Evolutionary conservation across 2,797 vertebrate genomes (phyloP), one percentile per base, ranked within the genome.

Genomic region (Taeniopygia guttata): DNA sequence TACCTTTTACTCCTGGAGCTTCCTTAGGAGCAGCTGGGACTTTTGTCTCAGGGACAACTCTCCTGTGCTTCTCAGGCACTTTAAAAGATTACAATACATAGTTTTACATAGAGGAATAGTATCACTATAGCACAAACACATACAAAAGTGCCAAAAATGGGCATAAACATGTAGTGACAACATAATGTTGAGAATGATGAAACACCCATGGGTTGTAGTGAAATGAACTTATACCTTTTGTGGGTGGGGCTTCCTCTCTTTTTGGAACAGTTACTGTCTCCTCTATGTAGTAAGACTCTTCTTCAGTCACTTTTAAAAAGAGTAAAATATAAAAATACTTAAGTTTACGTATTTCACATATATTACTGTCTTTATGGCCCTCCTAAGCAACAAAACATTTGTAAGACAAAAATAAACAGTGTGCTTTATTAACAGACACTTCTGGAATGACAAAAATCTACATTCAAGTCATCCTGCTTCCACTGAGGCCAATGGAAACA

Each of bases 61-160:
- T 98, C 97, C 96, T 98, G 95, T 96, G 94, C 48, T 96, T 97
- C 94, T 98, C 97, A 64, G 95, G 91, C 96, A 98, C 98, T 99
- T 98, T 60, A 97, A 97, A 93, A 98, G 48, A 97, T 95, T 75
- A 78, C 48, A 94, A 80, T 72, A 87, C 38, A 84, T 9, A 74
- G 68, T 84, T 95, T 97, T 96, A 96, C 40, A 70, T 23, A 42
- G 38, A 80, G 16, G 9, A 43, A 5, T 23, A 64, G 25, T 29
- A 60, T 51, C 29, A 58, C 7, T 45, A 25, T 18, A 40, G 64
- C 43, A 68, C 5, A 2, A 42, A 84, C 27, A 89, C 10, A 74
- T 22, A 86, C 43, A 76, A 38, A 88, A 64, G 23, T 13, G 0
- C 3, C 32, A 81, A 34, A 75, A 64, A 62, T 15, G 2, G 14